Evolutionary conservation across 2,888 invertebrate species (phyloP), one percentile per base, ranked within the genome.

Genomic region (Leucophenga montana): DNA sequence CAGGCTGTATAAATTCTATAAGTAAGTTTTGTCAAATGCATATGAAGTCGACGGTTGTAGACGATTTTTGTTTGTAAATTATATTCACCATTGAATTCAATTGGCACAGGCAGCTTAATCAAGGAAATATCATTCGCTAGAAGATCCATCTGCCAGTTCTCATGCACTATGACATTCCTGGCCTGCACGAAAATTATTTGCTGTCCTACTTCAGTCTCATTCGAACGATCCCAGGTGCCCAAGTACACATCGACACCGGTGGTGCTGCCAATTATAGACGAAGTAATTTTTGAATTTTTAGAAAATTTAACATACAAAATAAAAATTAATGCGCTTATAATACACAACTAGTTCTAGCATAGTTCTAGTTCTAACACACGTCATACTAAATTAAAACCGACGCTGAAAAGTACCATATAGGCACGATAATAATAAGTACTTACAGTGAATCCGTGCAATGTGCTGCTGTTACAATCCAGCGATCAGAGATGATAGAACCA

Each of bases 61-160:
- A n/a, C n/a, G n/a, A n/a, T n/a, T n/a, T n/a, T n/a, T n/a, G n/a
- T n/a, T n/a, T n/a, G n/a, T n/a, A n/a, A n/a, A n/a, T n/a, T n/a
- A n/a, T 57, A n/a, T 9, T n/a, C 1, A 89, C 89, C 87, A 72
- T 86, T 88, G 56, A 89, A 78, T 20, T 76, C 75, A 31, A 90
- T 87, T 9, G 84, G 68, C 48, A 80, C 70, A 9, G 89, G 87
- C 71, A 90, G 76, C 62, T 84, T 85, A 46, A 90, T 83, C n/a
- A 90, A 69, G 3, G 90, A 90, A 66, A 90, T 87, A 71, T 91
- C 90, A 73, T 90, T 88, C 11, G 71, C 67, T 11, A 89, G 76
- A 14, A 80, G 82, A 1, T 72, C 39, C 0, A 85, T 18, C 22
- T 85, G 76, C 86, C 88, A 89, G 0, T 81, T 33, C 69, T 88